Base-by-base conservation (phyloP, 2,797 vertebrate genomes). In the Peromyscus eremicus region DNA sequence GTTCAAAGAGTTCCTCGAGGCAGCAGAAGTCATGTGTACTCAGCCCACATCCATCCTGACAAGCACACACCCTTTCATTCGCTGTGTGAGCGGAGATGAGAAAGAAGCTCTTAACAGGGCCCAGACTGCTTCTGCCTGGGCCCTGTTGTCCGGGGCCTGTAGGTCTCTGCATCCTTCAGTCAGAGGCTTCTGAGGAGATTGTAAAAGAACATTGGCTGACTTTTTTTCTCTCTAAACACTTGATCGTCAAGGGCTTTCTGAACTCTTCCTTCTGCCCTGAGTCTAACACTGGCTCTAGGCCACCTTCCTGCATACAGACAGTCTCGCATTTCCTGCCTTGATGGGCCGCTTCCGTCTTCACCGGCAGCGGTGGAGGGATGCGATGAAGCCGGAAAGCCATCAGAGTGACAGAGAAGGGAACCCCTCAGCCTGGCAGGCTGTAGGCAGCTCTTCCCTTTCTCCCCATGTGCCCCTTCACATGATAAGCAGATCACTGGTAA, bases 211-310 rank as follows among this genome's bases (percentile, higher is more conserved):
- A n/a, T 62, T 94, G 71, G 29, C 89, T 55, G 43, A 21, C 62
- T 75, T 87, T 77, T 64, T 64, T 27, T 27, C 68, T 92, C 95
- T 60, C 57, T 77, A 70, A 66, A 49, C 29, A 64, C n/a, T 0
- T 57, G 71, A 17, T 92, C 43, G n/a, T 75, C 52, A 64, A 64
- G 77, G 57, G 57, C 71, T 76, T 89, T 93, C 66, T 91, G 94
- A 90, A 82, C 57, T 88, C 83, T 88, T 68, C 46, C 70, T n/a
- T 83, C 81, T 84, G 49, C 29, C 94, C 32, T 32, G 6, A 37
- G 34, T 40, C 73, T 4, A 5, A 79, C 85, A 27, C 29, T 76
- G 79, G 68, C 21, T 91, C 12, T 75, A 71, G 77, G 34, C 43
- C 13, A 6, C 66, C 62, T 23, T 83, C 55, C 37, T 81, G 25